Evolutionary conservation across 2,888 invertebrate species (phyloP).

Genomic region (Camponotus fellah): DNA sequence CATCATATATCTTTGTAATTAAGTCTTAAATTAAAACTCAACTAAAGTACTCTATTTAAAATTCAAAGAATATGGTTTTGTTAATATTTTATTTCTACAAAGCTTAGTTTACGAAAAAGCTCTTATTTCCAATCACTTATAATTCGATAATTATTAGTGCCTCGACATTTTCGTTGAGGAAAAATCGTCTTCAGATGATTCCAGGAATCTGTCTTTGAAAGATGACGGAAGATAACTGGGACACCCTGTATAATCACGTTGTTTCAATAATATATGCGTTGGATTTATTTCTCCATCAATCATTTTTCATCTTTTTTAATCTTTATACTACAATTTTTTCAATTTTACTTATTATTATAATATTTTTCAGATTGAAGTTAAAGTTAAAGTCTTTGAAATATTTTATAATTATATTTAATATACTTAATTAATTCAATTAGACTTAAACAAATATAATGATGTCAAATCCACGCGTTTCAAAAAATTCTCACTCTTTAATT

Average conservation of each 20-base stretch:
- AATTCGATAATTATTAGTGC: no score
- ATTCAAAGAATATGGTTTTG: no score
- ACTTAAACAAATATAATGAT: background rate
- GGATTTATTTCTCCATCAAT: background rate
- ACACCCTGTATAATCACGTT: background rate
- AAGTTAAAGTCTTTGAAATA: background rate
- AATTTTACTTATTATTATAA: background rate
- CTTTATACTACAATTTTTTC: background rate
- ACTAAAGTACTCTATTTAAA: no score
- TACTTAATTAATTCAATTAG: background rate
- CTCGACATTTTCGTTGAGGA: no score
- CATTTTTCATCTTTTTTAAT: background rate
- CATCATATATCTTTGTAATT: no score
- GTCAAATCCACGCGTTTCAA: background rate
- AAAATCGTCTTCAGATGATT: no score
- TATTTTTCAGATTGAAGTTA: constrained; percentile 4
- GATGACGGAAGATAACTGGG: no score
- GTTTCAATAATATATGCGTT: constrained; percentile 1
- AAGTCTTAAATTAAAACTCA: no score
- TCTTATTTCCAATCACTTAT: no score
- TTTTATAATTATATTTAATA: background rate
- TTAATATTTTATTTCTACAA: no score
- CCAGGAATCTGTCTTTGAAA: no score
- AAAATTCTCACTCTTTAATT: background rate
- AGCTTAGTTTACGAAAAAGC: no score